Evolutionary conservation across 2,888 invertebrate genomes (phyloP), one percentile per base, ranked within the genome.

Genomic region (Epistrophe eligans): DNA sequence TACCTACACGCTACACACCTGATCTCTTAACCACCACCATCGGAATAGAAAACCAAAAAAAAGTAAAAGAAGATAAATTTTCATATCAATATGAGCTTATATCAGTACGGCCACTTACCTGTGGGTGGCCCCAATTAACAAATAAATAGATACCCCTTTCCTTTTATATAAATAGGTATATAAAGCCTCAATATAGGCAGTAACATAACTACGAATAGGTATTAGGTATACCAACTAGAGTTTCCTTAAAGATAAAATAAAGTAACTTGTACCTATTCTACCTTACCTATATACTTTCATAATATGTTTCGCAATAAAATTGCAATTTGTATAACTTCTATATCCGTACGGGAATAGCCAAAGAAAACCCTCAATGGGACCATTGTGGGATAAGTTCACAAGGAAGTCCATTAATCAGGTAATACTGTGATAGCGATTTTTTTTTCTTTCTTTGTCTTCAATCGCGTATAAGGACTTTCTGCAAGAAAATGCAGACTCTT

Each of bases 241-340:
- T 58, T 58, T 35, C 6, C 35, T 58, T 17, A 2, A n/a, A 35
- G 17, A 58, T 17, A 55, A 55, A 58, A n/a, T 32, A 28, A 55
- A 28, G 15, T 28, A 15, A 55, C 52, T 55, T 55, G 55, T 32
- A 24, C 15, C 11, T 50, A 13, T 19, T 2, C 8, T 55, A 38
- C 17, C 10, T 35, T 38, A 10, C 38, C 5, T 32, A 32, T 32
- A 24, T 19, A 52, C 35, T 62, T 62, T 62, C 40, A 70, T 71
- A 79, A 79, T 43, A 71, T 62, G 17, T 52, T 71, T 24, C 32
- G 79, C 71, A 79, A 79, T 79, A 72, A 79, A 79, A 79, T 38
- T 79, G 71, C 79, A 72, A 79, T 79, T 79, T 79, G 79, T 79
- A 64, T 64, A 64, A 79, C 79, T 79, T 72, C 35, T 79, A 45